Percentiles rank a stretch among this genome's conserved stretches.
phyloP scores from a whole-genome alignment of 2,113 vertebrate genomes.

The Hiodon tergisus region DNA sequence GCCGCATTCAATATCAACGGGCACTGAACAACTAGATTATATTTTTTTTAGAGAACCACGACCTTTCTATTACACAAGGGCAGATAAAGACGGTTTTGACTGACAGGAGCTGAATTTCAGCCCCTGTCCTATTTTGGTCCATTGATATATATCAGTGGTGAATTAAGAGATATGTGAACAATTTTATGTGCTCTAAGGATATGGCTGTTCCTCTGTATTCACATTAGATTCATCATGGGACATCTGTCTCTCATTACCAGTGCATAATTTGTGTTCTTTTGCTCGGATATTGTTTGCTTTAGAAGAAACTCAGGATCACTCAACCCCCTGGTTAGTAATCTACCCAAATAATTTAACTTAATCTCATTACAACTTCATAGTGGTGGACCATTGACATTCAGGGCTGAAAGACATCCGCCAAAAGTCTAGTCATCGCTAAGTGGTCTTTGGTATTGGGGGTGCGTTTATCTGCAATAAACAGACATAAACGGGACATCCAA shows the following conservation, averaged over 20 bases:
- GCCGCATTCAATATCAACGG: too few relatives aligned
- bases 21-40: too few relatives aligned
- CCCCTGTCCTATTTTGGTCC: neutral
- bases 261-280: constrained; percentile 25
- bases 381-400: neutral
- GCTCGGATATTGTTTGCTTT: constrained; percentile 23
- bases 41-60: too few relatives aligned
- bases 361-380: constrained; percentile 1
- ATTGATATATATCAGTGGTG: neutral
- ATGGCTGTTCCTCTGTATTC: constrained; percentile 3
- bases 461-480: constrained; percentile 2
- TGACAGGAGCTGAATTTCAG: neutral
- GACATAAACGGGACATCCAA: neutral
- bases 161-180: neutral
- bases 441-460: constrained; percentile 1
- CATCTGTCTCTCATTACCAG: constrained; percentile 26
- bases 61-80: neutral
- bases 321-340: constrained; percentile 20
- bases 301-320: constrained; percentile 17
- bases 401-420: constrained; percentile 1
- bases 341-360: constrained; percentile 21
- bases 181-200: constrained; percentile 18
- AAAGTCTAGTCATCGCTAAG: neutral
- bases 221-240: constrained; percentile 6
- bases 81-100: neutral